Evolutionary conservation across 35 echinoderm and acorn worm species (phyloP), one percentile per base, ranked within the genome.

Genomic region (Strongylocentrotus purpuratus): DNA sequence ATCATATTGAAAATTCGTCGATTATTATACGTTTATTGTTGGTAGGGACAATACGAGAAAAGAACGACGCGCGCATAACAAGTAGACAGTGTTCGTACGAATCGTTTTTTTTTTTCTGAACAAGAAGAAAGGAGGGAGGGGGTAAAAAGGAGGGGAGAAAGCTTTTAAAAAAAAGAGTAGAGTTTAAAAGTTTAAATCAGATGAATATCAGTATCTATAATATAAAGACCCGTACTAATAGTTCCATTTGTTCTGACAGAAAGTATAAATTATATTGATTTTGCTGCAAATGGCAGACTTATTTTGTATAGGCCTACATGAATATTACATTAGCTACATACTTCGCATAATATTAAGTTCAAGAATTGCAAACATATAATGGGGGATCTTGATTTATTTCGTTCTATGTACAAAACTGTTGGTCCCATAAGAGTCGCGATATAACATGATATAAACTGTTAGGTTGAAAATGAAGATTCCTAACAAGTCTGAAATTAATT

Each of bases 1-100:
- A 78, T 78, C 65, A 78, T 78, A 78, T 78, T 78, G 65, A 78
- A 78, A 55, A 78, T 78, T 78, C 65, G 65, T 78, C 65, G n/a
- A 31, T n/a, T 78, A n/a, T 28, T 78, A 78, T 28, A 78, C 22
- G 50, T 28, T 20, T 18, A 71, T 71, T 78, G 65, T 78, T n/a
- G 65, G 61, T 14, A 70, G 17, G 61, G 25, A 70, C 48, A 50
- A 50, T 50, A 50, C 48, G 5, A 70, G 61, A 28, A 70, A 78
- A 78, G 25, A 78, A 28, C 2, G 65, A 78, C 65, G 65, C 20
- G 22, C 28, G 65, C 25, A 78, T n/a, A 28, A n/a, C 28, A 78
- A 28, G 65, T n/a, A n/a, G 65, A 22, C 65, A 28, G 4, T 28
- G 65, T 78, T 78, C 28, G 25, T 28, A 28, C 22, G 65, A 78